Base-by-base conservation (phyloP, 2,113 vertebrate species). In the Columba janthina region DNA sequence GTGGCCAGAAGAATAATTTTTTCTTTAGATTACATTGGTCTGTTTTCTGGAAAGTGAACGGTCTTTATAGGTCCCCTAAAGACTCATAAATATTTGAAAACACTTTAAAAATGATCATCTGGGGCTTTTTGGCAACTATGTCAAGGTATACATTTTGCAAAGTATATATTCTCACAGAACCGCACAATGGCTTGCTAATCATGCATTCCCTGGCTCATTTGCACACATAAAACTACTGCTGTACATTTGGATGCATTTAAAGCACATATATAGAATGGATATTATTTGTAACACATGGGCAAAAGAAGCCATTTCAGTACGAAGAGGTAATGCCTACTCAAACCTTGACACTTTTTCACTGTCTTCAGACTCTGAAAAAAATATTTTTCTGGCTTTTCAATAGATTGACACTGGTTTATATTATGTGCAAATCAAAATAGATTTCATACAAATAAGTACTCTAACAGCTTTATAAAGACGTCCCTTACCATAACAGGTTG, bases 21-120 rank as follows among this genome's bases (percentile, higher is more conserved):
- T 87, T 82, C 69, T 91, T 92, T 81, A 93, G 50, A 82, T 95
- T 95, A 81, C 61, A 67, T 29, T 73, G 34, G n/a, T 65, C 80
- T 94, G 81, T 90, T 93, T 94, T 88, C 86, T 96, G 80, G 69
- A 91, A 94, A 92, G 57, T 12, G 56, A 85, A 58, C 66, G 24
- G 40, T 76, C 76, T 95, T 95, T 92, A 89, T 54, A 76, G 46
- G 81, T 65, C 62, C 90, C 48, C 72, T 12, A 67, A 87, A 92
- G 88, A 90, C 57, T 20, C 78, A 92, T 91, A 96, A 95, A 93
- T 94, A 95, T 73, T 81, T 96, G 86, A 79, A 95, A 97, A 91
- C 76, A 85, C 84, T 95, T 96, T 73, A 34, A 58, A 72, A 92
- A 79, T 88, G 3, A 64, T 95, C 83, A 95, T 95, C 81, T 94